Conservation (phyloP, 2,113 vertebrate genomes). For the Propithecus coquereli region DNA sequence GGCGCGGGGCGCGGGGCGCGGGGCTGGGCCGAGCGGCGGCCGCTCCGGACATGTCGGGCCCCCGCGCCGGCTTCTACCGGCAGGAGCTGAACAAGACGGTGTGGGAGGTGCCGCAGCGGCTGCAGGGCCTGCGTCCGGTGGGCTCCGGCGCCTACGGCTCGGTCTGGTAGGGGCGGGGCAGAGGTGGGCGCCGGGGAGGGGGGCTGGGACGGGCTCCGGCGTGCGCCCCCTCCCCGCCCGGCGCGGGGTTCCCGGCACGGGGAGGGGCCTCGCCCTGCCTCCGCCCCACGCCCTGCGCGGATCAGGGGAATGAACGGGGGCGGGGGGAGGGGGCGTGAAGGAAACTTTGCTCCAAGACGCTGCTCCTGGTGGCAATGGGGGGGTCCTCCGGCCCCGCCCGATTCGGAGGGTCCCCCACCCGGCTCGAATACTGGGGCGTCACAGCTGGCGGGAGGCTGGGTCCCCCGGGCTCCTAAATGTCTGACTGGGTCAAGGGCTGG, state of each 20-base stretch:
- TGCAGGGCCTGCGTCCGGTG: slow-evolving; percentile 84
- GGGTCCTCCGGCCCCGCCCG: not conserved
- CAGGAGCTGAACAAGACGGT: slow-evolving; percentile 86
- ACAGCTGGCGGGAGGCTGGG: not conserved
- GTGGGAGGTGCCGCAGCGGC: slow-evolving; percentile 86
- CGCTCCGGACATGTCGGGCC: slow-evolving; percentile 56
- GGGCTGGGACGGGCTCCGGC: not conserved
- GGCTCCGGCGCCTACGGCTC: slow-evolving; percentile 87
- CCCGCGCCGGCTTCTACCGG: slow-evolving; percentile 82
- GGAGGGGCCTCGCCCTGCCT: slow-evolving; percentile 44
- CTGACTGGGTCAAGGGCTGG: not conserved
- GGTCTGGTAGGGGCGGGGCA: slow-evolving; percentile 81
- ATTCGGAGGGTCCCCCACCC: not conserved
- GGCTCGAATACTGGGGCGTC: not conserved
- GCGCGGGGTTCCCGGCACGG: not conserved
- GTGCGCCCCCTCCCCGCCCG: not conserved
- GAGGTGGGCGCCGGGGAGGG: not conserved
- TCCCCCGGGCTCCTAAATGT: not conserved
- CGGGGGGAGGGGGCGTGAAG: not conserved
- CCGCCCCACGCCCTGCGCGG: not conserved
- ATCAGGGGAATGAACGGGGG: not conserved
- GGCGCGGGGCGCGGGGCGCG: not conserved
- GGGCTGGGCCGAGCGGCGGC: not conserved
- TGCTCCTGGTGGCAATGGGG: not conserved
- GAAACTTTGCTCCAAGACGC: slow-evolving; percentile 28